Evolutionary conservation across 92 coral and sea anemone species (phyloP).

Genomic region (Umimayanthus kanabou): DNA sequence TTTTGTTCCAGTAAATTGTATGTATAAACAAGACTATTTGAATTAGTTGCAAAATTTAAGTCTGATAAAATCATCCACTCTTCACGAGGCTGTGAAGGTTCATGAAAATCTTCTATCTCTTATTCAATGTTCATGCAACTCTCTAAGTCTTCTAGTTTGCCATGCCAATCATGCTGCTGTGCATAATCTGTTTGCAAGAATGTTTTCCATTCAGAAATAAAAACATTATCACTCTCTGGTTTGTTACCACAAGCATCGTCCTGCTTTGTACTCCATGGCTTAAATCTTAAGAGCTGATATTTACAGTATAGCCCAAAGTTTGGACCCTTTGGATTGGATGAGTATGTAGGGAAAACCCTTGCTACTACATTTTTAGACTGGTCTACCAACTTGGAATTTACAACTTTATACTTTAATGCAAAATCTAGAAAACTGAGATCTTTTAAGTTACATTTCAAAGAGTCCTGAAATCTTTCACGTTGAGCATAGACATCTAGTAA

Average conservation of each 20-base stretch:
- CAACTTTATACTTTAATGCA: constrained; percentile 51
- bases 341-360: constrained; percentile 55
- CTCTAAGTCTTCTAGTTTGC: constrained; percentile 35
- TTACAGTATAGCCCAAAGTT: constrained; percentile 54
- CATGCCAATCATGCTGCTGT: constrained; percentile 29
- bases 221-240: constrained; percentile 27
- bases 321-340: constrained; percentile 52
- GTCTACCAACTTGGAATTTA: constrained; percentile 34
- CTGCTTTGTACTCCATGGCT: constrained; percentile 61
- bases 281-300: constrained; percentile 50
- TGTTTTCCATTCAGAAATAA: constrained; percentile 34
- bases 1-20: constrained; percentile 39
- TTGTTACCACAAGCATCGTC: constrained; percentile 45
- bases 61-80: too few species aligned
- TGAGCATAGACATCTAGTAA: constrained; percentile 66
- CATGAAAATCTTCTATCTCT: too few species aligned
- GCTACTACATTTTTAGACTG: constrained; percentile 57
- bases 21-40: constrained; percentile 16
- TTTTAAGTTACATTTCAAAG: constrained; percentile 44
- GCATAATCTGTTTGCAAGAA: constrained; percentile 39
- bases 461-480: constrained; percentile 48
- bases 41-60: not conserved
- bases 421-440: constrained; percentile 58
- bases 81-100: too few species aligned
- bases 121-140: too few species aligned